phyloP scores from a whole-genome alignment of 2,113 vertebrate genomes.

The Sciurus niger region DNA sequence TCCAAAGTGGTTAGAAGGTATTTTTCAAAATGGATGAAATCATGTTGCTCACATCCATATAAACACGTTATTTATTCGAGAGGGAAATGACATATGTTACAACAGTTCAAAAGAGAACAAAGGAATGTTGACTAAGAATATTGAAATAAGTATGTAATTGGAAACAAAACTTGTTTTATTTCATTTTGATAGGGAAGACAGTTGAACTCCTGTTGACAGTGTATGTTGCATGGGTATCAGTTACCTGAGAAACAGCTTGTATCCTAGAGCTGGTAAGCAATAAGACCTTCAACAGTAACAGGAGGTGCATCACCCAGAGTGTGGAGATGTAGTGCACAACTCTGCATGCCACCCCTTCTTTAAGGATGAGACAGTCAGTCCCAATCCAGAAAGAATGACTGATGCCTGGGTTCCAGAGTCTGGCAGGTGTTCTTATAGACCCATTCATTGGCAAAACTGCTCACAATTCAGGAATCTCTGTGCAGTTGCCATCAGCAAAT shows the following conservation, averaged over 20 bases:
- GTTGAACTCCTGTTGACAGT: background rate
- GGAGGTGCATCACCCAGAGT: background rate
- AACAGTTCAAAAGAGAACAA: constrained; percentile 44
- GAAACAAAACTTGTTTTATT: constrained; percentile 20
- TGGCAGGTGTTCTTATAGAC: background rate
- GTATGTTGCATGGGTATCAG: background rate
- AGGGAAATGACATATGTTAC: background rate
- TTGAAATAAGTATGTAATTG: constrained; percentile 18
- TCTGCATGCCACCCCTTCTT: constrained; percentile 3
- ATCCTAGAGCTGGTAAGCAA: background rate
- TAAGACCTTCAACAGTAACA: background rate
- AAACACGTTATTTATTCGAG: background rate
- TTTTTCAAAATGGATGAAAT: constrained; percentile 29
- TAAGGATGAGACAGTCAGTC: background rate
- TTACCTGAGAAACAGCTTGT: background rate
- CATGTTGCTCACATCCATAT: background rate
- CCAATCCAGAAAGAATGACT: background rate
- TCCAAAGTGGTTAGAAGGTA: background rate
- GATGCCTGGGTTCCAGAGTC: background rate
- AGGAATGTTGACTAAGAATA: constrained; percentile 31
- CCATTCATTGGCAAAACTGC: background rate
- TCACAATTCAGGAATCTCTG: background rate
- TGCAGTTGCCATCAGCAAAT: constrained; percentile 2
- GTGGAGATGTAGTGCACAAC: background rate
- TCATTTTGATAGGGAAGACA: background rate